Percentiles rank a stretch among this genome's conserved stretches.
phyloP scores from a whole-genome alignment of 2,888 invertebrate genomes.

The Caenorhabditis doughertyi region DNA sequence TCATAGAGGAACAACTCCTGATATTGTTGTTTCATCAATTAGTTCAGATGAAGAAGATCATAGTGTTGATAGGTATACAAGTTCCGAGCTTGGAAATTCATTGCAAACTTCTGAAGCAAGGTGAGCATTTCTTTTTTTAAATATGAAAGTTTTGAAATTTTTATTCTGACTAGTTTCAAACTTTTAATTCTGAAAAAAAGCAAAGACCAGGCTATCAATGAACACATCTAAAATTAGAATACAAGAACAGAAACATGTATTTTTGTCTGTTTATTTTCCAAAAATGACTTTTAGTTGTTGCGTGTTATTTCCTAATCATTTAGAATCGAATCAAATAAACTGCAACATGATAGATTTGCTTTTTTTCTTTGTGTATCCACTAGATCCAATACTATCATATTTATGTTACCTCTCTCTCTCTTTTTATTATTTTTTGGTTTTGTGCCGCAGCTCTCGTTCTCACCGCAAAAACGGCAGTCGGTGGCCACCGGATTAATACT shows the following conservation, averaged over 20 bases:
- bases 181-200: too few relatives aligned
- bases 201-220: too few relatives aligned
- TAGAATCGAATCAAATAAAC: constrained; percentile 54
- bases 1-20: constrained; percentile 72
- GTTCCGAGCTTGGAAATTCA: constrained; percentile 68
- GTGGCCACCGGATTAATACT: constrained; percentile 56
- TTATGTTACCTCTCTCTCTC: constrained; percentile 16
- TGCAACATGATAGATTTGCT: constrained; percentile 56
- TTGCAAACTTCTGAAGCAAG: constrained; percentile 71
- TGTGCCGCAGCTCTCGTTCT: constrained; percentile 16
- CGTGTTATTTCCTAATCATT: constrained; percentile 48
- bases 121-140: constrained; percentile 28
- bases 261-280: background rate
- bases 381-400: background rate
- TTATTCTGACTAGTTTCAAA: too few relatives aligned
- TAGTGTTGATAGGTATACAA: constrained; percentile 66
- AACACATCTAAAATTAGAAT: background rate
- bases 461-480: constrained; percentile 39
- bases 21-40: constrained; percentile 80
- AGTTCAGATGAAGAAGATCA: constrained; percentile 78
- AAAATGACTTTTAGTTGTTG: constrained; percentile 26
- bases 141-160: background rate
- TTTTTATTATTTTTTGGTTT: constrained; percentile 31
- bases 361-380: constrained; percentile 15
- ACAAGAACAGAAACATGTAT: constrained; percentile 3